Base-by-base conservation (phyloP, 1,140 invertebrate genomes). In the Platorchestia sp. region DNA sequence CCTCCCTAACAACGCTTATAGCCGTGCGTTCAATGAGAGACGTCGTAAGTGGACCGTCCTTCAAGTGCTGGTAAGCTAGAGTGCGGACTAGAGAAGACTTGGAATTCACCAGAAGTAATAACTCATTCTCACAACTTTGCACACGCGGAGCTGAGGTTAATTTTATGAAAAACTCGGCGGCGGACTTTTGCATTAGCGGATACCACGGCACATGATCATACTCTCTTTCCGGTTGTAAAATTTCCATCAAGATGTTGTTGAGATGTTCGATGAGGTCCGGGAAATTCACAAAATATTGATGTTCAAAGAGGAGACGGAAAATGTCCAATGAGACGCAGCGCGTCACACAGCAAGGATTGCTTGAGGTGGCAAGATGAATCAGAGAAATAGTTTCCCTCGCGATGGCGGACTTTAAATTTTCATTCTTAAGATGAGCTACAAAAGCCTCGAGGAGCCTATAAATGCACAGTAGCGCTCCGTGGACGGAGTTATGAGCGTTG, bases 401-500 rank as follows among this genome's bases (percentile, higher is more conserved):
- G 89, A 96, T 75, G 40, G 90, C 86, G n/a, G 45, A 59, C 36
- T 86, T 95, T 41, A 95, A 59, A 75, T 36, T 45, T 16, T 53
- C 47, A 36, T 59, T 95, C 14, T 86, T 45, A 42, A 95, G 45
- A 53, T 47, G 95, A 42, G 45, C 53, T 47, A 51, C 40, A 75
- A 95, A 96, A 51, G 95, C 75, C 45, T 95, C 95, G n/a, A 96
- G 75, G 36, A 96, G 89, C 89, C 96, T 95, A 42, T 91, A 75
- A 53, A 96, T 95, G 91, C 98, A 97, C 45, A 98, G 96, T 42
- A 98, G 97, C 75, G 97, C 96, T 43, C 97, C 98, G 97, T 98
- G 98, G 43, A 97, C 96, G 47, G 97, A 96, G 96, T 98, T 98
- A 96, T 97, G 97, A 75, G 96, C 53, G 19, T 87, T 86, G 0